These are phyloP conservation scores for Patella ulyssiponensis DNA, from an alignment of 2,888 invertebrate genomes.

Conservation along the genomic window DNA sequence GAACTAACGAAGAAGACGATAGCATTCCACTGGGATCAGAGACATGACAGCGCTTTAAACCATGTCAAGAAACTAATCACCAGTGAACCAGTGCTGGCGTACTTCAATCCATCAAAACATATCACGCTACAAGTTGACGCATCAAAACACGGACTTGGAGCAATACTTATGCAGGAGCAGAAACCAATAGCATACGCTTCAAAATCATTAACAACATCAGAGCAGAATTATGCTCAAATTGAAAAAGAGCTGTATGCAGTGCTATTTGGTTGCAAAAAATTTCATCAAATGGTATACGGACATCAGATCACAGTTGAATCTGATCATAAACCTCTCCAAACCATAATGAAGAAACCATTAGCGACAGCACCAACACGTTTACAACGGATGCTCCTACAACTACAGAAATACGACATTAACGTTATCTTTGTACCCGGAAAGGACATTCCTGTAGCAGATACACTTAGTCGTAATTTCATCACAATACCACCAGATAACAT, in stretches of 20 bases:
- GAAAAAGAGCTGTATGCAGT: constrained; percentile 30
- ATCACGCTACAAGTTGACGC: constrained; percentile 17
- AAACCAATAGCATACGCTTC: constrained; percentile 33
- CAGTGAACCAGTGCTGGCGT: constrained; percentile 13
- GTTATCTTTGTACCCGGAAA: constrained; percentile 12
- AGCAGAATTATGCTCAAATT: constrained; percentile 34
- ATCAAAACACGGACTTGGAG: constrained; percentile 32
- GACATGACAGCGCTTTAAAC: constrained; percentile 12
- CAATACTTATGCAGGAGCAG: constrained; percentile 30
- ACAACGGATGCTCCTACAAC: constrained; percentile 18
- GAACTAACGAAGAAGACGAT: constrained; percentile 2
- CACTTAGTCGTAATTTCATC: constrained; percentile 24
- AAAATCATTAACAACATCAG: constrained; percentile 20
- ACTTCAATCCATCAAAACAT: constrained; percentile 22
- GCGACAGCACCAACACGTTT: constrained; percentile 3
- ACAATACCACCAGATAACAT: constrained; percentile 30
- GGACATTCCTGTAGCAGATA: constrained; percentile 2
- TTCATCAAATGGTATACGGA: constrained; percentile 19
- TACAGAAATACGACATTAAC: constrained; percentile 22
- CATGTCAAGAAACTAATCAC: constrained; percentile 15
- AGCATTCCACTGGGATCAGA: constrained; percentile 17
- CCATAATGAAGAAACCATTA: constrained; percentile 23
- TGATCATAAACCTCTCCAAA: constrained; percentile 28
- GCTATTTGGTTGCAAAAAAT: constrained; percentile 17
- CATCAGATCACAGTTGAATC: neutral